These are phyloP conservation scores for Xerus inauris DNA, from an alignment of 2,113 vertebrate genomes.

Conservation along the genomic window DNA sequence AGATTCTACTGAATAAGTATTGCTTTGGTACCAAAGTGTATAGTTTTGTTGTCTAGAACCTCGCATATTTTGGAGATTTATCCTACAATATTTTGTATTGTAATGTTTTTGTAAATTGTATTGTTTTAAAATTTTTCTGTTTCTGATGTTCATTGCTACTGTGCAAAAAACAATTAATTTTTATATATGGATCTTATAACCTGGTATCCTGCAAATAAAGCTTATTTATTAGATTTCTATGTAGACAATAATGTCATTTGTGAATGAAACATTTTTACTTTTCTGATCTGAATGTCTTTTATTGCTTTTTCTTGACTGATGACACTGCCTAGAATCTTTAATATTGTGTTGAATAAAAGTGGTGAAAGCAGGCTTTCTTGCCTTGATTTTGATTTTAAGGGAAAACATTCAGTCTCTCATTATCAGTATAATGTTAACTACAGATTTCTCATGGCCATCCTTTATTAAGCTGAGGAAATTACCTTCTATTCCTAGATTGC, in stretches of 20 bases:
- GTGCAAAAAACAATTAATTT: neutral
- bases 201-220: neutral
- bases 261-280: neutral
- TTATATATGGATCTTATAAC: neutral
- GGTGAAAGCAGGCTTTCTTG: neutral
- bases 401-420: neutral
- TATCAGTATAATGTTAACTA: neutral
- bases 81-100: neutral
- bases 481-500: neutral
- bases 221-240: slow-evolving; percentile 4
- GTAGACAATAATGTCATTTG: neutral
- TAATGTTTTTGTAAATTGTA: neutral
- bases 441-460: neutral
- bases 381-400: slow-evolving; percentile 14
- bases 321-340: neutral
- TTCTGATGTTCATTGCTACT: slow-evolving; percentile 16
- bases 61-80: slow-evolving; percentile 38
- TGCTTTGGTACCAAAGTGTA: neutral
- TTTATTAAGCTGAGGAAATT: neutral
- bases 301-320: neutral
- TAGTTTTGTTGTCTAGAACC: neutral
- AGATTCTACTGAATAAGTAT: neutral
- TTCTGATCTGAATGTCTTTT: neutral
- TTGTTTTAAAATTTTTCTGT: neutral
- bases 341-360: neutral